phyloP scores from a whole-genome alignment of 2,888 invertebrate species.

The Athalia cordata region DNA sequence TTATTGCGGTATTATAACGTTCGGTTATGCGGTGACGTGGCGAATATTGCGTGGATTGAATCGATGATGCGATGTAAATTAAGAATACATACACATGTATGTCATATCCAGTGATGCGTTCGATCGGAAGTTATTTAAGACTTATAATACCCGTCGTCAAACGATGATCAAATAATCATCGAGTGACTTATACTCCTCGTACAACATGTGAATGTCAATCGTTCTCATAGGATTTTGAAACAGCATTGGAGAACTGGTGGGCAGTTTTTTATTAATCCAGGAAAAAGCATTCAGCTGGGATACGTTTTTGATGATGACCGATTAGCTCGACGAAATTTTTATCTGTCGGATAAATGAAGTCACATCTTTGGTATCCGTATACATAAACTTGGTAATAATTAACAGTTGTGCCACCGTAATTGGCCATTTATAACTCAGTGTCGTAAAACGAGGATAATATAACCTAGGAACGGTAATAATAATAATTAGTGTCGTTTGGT shows the following conservation, averaged over 20 bases:
- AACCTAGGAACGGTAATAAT: background rate
- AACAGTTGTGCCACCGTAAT: background rate
- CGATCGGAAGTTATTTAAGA: constrained; percentile 5
- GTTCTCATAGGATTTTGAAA: too few species aligned
- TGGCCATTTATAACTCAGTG: background rate
- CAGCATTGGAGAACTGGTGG: too few species aligned
- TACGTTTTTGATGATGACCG: background rate
- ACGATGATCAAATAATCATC: constrained; percentile 4
- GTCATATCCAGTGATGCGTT: constrained; percentile 4
- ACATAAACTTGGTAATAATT: background rate
- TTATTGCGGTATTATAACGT: too few species aligned
- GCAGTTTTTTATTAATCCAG: too few species aligned
- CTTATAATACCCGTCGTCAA: background rate
- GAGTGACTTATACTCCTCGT: background rate
- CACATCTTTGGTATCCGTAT: background rate
- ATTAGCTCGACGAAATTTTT: background rate
- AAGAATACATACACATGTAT: constrained; percentile 1
- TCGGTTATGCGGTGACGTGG: too few species aligned
- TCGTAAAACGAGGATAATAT: background rate
- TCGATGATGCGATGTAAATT: background rate
- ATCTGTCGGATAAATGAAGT: background rate
- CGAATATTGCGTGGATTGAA: too few species aligned
- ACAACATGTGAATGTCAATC: background rate
- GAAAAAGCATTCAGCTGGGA: background rate
- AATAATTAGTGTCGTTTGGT: too few species aligned